A percentile compares a stretch with the other conserved stretches of the same genome.
Evolutionary conservation across 2,113 vertebrate species (phyloP).

Genomic region (Tonatia bakeri): DNA sequence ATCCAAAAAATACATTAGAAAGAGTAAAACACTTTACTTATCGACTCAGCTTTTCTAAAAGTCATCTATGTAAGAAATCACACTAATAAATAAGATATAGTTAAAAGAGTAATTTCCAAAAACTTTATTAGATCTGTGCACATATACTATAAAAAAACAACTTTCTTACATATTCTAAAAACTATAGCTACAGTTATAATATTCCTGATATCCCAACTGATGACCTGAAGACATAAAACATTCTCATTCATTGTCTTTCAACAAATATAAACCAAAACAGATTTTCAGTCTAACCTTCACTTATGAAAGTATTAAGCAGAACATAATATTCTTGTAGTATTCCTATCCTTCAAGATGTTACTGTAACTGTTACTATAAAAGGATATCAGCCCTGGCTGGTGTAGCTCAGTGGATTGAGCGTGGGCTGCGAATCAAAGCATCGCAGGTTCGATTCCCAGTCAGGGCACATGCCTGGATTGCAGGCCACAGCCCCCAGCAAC

Average conservation of each 20-base stretch:
- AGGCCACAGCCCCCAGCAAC: too few species aligned
- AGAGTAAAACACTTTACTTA: constrained; percentile 17
- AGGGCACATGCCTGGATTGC: too few species aligned
- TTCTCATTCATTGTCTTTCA: neutral
- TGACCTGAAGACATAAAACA: neutral
- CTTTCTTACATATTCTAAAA: constrained; percentile 8
- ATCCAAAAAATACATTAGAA: neutral
- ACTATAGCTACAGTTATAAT: neutral
- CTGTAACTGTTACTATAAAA: neutral
- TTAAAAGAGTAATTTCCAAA: constrained; percentile 1
- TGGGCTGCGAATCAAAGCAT: too few species aligned
- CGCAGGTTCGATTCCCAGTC: too few species aligned
- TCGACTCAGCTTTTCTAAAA: neutral
- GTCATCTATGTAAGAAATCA: neutral
- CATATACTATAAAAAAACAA: neutral
- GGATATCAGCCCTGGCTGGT: too few species aligned
- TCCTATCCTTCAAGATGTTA: neutral
- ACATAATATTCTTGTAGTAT: neutral
- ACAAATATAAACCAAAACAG: neutral
- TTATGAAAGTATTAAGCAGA: neutral
- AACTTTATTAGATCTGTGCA: neutral
- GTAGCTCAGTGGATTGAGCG: too few species aligned
- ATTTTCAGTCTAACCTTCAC: neutral
- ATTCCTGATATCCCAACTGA: neutral
- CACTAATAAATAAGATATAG: neutral